Evolutionary conservation across 2,888 invertebrate species (phyloP).

Genomic region (Portevinia maculata): DNA sequence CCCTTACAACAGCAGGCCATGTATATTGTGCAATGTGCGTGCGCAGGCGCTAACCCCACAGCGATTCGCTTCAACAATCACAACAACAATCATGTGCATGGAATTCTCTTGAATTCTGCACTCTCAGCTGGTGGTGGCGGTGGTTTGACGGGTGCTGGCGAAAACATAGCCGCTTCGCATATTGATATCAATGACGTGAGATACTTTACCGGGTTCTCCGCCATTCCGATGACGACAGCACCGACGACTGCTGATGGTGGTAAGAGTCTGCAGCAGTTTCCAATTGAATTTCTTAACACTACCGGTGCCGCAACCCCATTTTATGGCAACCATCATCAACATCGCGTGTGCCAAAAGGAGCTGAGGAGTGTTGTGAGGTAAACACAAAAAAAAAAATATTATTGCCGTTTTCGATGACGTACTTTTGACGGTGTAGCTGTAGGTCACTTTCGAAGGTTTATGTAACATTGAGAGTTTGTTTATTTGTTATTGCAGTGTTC

Average conservation of each 20-base stretch:
- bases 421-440: slow-evolving; percentile 12
- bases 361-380: slow-evolving; percentile 78
- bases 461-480: slow-evolving; percentile 8
- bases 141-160: slow-evolving; percentile 17
- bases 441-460: neutral
- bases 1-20: slow-evolving; percentile 38
- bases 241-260: slow-evolving; percentile 25
- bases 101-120: slow-evolving; percentile 71
- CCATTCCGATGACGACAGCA: slow-evolving; percentile 43
- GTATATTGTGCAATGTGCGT: slow-evolving; percentile 74
- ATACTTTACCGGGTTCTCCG: slow-evolving; percentile 71
- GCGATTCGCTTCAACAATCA: slow-evolving; percentile 63
- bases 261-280: slow-evolving; percentile 51
- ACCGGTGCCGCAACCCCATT: slow-evolving; percentile 31
- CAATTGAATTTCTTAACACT: slow-evolving; percentile 61
- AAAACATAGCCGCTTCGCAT: slow-evolving; percentile 44
- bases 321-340: slow-evolving; percentile 52
- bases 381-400: slow-evolving; percentile 76
- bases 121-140: slow-evolving; percentile 44
- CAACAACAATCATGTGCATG: slow-evolving; percentile 70
- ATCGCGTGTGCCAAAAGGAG: slow-evolving; percentile 76
- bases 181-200: slow-evolving; percentile 70
- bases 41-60: slow-evolving; percentile 77
- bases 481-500: slow-evolving; percentile 86
- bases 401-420: slow-evolving; percentile 76